Evolutionary conservation across 2,113 vertebrate genomes (phyloP), one percentile per base, ranked within the genome.

Genomic region (Psilopsiagon aymara): DNA sequence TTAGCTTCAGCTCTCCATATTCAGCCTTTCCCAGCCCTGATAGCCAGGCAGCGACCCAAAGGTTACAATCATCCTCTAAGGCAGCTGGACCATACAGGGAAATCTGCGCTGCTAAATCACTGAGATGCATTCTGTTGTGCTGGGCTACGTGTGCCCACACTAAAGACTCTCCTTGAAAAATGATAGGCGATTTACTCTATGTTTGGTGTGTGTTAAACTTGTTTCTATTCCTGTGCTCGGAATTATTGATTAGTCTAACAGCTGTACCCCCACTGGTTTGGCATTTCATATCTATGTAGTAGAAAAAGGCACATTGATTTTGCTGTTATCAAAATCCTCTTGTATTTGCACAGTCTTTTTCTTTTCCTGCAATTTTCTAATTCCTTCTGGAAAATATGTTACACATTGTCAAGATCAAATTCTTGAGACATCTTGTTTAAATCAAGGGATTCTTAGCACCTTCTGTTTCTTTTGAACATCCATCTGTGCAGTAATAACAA

Each of bases 371-470:
- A 93, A 85, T 90, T 87, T 93, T 89, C 86, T 90, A 90, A 95
- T 94, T 91, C 82, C 64, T 93, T 90, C 91, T 96, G 78, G 86
- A 95, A 96, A 95, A 94, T 63, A 94, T 4, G 5, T 55, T 96
- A 85, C 83, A 87, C 67, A 66, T 85, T 95, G 93, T 96, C 95
- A 94, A 89, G 90, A 96, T 93, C 88, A 91, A 85, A 93, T 46
- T 91, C 92, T 85, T 90, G 85, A 95, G 95, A 95, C 94, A 85
- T 96, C 96, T 97, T 97, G 90, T 96, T 97, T 97, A 97, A 95
- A 96, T 96, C 95, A 97, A 94, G 71, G 71, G 92, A 90, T 91
- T 83, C 81, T 97, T 89, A 67, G 90, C 94, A 95, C 92, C 95
- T 97, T 97, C 96, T 97, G 93, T 88, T 96, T 96, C 93, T 73